Conservation (phyloP, 2,888 invertebrate genomes). For the Drosophila macrospina region DNA sequence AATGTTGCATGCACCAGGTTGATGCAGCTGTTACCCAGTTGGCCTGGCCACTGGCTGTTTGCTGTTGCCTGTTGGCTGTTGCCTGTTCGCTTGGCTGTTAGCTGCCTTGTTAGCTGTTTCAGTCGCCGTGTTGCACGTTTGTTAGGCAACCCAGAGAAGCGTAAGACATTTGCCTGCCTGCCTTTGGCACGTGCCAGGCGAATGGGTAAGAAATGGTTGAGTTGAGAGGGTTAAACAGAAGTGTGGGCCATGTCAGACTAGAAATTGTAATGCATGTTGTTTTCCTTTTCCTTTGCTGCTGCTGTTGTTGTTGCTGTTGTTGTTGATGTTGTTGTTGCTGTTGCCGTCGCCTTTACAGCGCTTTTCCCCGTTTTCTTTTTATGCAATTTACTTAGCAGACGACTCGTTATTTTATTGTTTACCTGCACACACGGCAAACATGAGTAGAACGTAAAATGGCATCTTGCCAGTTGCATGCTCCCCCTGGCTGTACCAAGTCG, state of each 20-base stretch:
- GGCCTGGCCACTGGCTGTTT: constrained; percentile 14
- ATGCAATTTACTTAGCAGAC: constrained; percentile 77
- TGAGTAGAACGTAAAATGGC: constrained; percentile 65
- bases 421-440: constrained; percentile 62
- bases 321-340: constrained; percentile 53
- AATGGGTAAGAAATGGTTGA: background rate
- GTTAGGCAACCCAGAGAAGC: constrained; percentile 70
- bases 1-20: constrained; percentile 46
- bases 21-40: constrained; percentile 15
- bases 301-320: constrained; percentile 51
- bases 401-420: constrained; percentile 79
- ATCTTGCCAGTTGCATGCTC: constrained; percentile 46
- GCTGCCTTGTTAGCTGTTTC: constrained; percentile 72
- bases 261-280: constrained; percentile 54
- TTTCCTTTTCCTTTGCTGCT: constrained; percentile 43
- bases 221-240: background rate
- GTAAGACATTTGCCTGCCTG: constrained; percentile 72
- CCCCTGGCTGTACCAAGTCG: background rate
- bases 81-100: background rate
- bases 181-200: constrained; percentile 24
- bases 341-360: constrained; percentile 51
- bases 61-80: no score
- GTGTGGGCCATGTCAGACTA: constrained; percentile 2
- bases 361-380: constrained; percentile 45
- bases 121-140: constrained; percentile 62